These are phyloP conservation scores for Microcebus jonahi DNA, from an alignment of 2,113 vertebrate species.

Conservation along the genomic window DNA sequence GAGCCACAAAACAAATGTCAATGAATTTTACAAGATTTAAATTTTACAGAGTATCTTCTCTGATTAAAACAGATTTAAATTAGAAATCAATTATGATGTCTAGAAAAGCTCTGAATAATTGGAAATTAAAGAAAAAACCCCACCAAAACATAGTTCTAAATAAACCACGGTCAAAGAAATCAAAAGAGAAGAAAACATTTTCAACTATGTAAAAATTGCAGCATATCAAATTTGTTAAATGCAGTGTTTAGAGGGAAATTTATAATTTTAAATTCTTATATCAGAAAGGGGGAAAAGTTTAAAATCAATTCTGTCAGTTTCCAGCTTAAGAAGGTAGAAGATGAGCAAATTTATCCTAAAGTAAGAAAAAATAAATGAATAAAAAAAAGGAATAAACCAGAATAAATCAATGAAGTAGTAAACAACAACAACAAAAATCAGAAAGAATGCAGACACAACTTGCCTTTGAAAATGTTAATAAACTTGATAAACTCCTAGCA, in stretches of 20 bases:
- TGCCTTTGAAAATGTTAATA: neutral
- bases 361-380: neutral
- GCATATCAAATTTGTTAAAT: neutral
- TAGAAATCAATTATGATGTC: neutral
- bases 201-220: neutral
- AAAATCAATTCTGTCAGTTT: neutral
- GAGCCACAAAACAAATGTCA: neutral
- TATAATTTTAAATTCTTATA: neutral
- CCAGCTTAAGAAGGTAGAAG: neutral
- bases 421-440: neutral
- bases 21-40: slow-evolving; percentile 9
- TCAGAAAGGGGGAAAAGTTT: neutral
- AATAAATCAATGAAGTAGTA: neutral
- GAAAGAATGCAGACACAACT: neutral
- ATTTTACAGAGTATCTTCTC: neutral
- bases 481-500: neutral
- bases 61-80: neutral
- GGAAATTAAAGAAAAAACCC: neutral
- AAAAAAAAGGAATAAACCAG: neutral
- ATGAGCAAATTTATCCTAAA: neutral
- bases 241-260: neutral
- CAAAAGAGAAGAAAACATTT: neutral
- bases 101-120: neutral
- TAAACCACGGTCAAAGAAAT: neutral
- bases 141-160: neutral